A percentile compares a stretch with the other conserved stretches of the same genome.
Evolutionary conservation across 2,113 vertebrate species (phyloP).

Genomic region (Columba livia): DNA sequence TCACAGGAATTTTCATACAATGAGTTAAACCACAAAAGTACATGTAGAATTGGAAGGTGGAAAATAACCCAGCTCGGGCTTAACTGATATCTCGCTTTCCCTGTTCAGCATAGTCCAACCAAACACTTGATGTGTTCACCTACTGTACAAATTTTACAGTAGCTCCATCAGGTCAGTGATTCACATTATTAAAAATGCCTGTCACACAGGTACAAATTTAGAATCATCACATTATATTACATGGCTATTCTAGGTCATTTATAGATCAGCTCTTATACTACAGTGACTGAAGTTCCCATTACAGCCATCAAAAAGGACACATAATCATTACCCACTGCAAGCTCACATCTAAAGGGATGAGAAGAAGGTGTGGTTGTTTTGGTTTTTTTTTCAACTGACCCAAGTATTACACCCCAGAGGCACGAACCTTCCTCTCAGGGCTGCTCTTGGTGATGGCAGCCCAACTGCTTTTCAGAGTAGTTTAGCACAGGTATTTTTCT

Average conservation of each 20-base stretch:
- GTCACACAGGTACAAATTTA: slow-evolving; percentile 91
- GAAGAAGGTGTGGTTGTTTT: slow-evolving; percentile 52
- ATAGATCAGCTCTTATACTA: slow-evolving; percentile 91
- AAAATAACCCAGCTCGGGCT: slow-evolving; percentile 88
- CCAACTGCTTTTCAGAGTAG: slow-evolving; percentile 36
- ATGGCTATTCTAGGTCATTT: slow-evolving; percentile 98
- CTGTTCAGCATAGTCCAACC: slow-evolving; percentile 86
- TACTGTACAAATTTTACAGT: slow-evolving; percentile 83
- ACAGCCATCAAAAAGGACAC: slow-evolving; percentile 92
- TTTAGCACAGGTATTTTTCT: slow-evolving; percentile 41
- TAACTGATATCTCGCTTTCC: slow-evolving; percentile 78
- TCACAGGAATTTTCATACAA: slow-evolving; percentile 95
- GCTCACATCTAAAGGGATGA: slow-evolving; percentile 82
- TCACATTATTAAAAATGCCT: slow-evolving; percentile 89
- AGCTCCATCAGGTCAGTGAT: slow-evolving; percentile 87
- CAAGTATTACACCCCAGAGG: slow-evolving; percentile 65
- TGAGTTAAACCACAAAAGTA: slow-evolving; percentile 96
- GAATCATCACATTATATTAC: slow-evolving; percentile 91
- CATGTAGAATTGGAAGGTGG: slow-evolving; percentile 91
- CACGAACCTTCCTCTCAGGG: slow-evolving; percentile 60
- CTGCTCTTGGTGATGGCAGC: slow-evolving; percentile 54
- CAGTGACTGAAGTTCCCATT: slow-evolving; percentile 92
- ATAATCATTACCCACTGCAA: slow-evolving; percentile 90
- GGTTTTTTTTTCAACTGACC: slow-evolving; percentile 66
- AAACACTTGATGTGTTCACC: slow-evolving; percentile 85